Percentiles rank a stretch among this genome's conserved stretches.
Conservation (phyloP, 2,888 invertebrate species). For the Amblyteles armatorius region DNA sequence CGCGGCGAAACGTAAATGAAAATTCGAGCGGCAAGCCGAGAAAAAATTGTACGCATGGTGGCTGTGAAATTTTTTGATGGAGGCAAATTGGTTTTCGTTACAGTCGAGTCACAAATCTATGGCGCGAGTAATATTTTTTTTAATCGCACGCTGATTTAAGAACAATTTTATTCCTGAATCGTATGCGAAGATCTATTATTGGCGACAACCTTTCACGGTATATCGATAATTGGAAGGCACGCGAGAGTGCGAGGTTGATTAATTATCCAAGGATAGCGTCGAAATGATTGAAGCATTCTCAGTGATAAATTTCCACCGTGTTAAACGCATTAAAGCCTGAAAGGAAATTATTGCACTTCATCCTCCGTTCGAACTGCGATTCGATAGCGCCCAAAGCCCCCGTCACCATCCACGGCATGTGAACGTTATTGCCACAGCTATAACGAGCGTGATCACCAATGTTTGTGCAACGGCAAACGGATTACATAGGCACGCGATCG, state of each 20-base stretch:
- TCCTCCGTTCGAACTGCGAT: conserved; percentile 13
- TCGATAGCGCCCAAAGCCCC: background rate
- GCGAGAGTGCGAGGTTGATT: background rate
- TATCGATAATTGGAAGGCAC: no score
- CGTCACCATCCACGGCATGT: background rate
- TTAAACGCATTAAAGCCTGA: conserved; percentile 19
- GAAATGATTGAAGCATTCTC: background rate
- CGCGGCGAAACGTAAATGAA: background rate
- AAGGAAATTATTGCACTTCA: conserved; percentile 28
- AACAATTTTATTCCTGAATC: no score
- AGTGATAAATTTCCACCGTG: conserved; percentile 7
- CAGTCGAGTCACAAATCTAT: background rate
- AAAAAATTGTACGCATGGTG: background rate
- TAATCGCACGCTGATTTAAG: no score
- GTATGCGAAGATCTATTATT: no score
- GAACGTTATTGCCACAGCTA: conserved; percentile 9
- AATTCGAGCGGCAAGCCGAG: background rate
- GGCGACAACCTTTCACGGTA: no score
- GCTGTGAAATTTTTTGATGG: background rate
- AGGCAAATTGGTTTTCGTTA: background rate
- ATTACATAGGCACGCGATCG: conserved; percentile 61
- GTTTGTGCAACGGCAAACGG: conserved; percentile 73
- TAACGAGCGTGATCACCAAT: conserved; percentile 50
- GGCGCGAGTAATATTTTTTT: background rate
- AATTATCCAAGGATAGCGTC: background rate